Evolutionary conservation across 2,888 invertebrate genomes (phyloP).

Genomic region (Heliconius hortense): DNA sequence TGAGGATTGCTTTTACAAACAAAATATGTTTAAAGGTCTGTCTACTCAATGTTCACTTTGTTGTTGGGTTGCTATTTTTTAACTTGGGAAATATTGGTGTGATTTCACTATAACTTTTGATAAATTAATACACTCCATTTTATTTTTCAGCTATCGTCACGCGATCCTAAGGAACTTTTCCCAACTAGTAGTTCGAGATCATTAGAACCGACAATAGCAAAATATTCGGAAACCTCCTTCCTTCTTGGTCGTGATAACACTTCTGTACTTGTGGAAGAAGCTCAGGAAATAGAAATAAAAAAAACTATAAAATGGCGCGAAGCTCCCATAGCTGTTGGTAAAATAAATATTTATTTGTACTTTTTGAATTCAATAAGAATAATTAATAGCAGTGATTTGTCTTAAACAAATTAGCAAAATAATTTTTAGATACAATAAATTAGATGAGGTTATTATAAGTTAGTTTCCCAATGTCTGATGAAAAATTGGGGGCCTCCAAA

Average conservation of each 20-base stretch:
- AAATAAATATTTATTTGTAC: constrained; percentile 45
- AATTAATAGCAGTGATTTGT: neutral
- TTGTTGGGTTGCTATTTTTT: neutral
- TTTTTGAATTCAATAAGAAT: neutral
- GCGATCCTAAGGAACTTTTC: constrained; percentile 90
- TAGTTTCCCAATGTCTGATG: too few species aligned
- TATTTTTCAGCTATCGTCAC: constrained; percentile 70
- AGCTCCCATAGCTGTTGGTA: constrained; percentile 86
- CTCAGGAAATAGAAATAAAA: constrained; percentile 82
- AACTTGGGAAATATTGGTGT: neutral
- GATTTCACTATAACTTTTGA: neutral
- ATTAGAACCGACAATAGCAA: constrained; percentile 91
- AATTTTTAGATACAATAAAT: too few species aligned
- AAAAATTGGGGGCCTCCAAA: too few species aligned
- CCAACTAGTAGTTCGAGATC: constrained; percentile 90
- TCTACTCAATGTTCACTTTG: neutral
- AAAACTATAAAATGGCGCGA: constrained; percentile 91
- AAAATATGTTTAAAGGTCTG: neutral
- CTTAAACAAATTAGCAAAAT: too few species aligned
- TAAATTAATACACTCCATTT: neutral
- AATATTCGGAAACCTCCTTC: constrained; percentile 88
- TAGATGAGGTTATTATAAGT: too few species aligned
- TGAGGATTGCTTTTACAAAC: neutral
- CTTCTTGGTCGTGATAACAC: constrained; percentile 93
- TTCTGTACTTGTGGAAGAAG: constrained; percentile 84